phyloP scores from a whole-genome alignment of 2,888 invertebrate genomes.

The Drosophila picticornis region DNA sequence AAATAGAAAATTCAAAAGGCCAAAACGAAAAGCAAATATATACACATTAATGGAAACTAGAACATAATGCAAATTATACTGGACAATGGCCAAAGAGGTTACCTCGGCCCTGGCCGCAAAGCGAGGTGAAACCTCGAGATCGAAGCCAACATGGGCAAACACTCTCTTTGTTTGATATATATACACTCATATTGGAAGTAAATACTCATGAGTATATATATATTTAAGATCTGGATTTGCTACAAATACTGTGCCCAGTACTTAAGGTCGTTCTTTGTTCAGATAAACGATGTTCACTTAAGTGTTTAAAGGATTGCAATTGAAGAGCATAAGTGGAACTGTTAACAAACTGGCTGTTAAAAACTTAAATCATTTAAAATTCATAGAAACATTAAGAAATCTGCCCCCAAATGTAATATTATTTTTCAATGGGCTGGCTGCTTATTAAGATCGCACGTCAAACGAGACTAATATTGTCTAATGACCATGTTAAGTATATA shows the following conservation, averaged over 20 bases:
- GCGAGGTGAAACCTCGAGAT: conserved; percentile 33
- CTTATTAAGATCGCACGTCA: background rate
- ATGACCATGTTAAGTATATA: background rate
- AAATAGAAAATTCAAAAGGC: conserved; percentile 59
- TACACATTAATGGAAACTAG: conserved; percentile 58
- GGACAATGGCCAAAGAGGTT: conserved; percentile 59
- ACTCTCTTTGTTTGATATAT: conserved; percentile 20
- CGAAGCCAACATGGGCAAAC: conserved; percentile 26
- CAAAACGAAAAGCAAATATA: conserved; percentile 39
- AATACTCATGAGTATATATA: conserved; percentile 13
- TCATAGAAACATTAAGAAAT: background rate
- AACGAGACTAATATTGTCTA: conserved; percentile 17
- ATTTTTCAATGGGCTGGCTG: conserved; percentile 1
- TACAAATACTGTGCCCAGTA: background rate
- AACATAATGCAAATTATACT: conserved; percentile 66
- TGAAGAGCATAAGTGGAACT: no score
- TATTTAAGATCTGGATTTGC: conserved; percentile 4
- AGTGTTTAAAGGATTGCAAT: background rate
- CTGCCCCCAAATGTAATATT: background rate
- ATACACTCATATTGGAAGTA: background rate
- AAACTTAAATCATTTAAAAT: background rate
- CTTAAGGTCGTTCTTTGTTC: background rate
- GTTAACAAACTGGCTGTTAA: background rate
- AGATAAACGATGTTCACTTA: background rate
- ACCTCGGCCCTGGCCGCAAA: conserved; percentile 25